Conservation (phyloP, 2,797 vertebrate genomes). For the Podarcis siculus region DNA sequence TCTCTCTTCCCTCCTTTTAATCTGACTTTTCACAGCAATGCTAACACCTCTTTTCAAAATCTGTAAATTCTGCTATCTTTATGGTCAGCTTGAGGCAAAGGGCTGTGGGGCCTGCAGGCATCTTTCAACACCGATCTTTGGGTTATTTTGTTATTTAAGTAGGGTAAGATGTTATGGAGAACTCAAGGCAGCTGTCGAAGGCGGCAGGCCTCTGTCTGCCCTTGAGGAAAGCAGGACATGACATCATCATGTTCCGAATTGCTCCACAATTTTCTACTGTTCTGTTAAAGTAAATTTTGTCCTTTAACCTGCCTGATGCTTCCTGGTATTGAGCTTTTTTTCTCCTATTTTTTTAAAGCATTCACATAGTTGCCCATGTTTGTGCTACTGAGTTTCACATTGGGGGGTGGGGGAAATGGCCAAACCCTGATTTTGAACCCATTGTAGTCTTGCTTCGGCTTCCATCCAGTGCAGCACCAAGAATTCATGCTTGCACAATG, state of each 20-base stretch:
- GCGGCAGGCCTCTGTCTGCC: not conserved
- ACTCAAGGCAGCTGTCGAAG: not conserved
- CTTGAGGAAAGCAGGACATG: not conserved
- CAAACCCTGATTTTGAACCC: not conserved
- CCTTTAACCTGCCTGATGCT: not conserved
- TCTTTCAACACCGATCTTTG: not conserved
- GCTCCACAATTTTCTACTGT: not conserved
- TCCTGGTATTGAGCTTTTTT: not conserved
- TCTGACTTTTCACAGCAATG: not conserved
- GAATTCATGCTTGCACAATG: too few species aligned
- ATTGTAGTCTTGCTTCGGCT: not conserved
- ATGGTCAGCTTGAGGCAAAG: not conserved
- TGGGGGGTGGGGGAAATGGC: too few species aligned
- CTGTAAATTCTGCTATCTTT: not conserved
- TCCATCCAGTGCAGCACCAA: too few species aligned
- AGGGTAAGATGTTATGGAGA: not conserved
- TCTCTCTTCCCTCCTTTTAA: not conserved
- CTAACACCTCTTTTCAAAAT: not conserved
- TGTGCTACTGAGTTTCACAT: not conserved
- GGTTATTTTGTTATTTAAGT: not conserved
- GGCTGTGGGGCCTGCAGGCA: not conserved
- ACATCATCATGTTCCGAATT: too few species aligned
- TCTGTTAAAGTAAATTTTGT: not conserved
- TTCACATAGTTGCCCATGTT: not conserved
- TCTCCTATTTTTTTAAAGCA: not conserved